phyloP scores from a whole-genome alignment of 1,140 invertebrate species.

The Camponotus vicinus region DNA sequence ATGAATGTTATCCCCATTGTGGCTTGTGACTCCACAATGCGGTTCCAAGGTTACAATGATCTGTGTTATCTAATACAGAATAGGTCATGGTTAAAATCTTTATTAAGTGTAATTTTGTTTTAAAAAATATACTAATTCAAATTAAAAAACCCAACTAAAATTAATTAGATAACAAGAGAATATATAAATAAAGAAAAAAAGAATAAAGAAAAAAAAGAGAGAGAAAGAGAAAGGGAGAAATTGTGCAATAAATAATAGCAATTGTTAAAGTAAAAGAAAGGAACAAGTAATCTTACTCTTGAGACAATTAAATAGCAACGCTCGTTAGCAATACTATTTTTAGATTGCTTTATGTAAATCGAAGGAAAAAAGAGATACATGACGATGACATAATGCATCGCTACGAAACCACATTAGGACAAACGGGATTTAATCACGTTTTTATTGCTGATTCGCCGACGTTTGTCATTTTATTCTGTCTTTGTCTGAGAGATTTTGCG shows the following conservation, averaged over 20 bases:
- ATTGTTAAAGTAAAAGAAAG: not conserved
- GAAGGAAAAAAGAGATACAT: not conserved
- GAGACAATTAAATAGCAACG: not conserved
- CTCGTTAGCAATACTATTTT: not conserved
- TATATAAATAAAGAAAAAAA: not conserved
- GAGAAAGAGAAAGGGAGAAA: not conserved
- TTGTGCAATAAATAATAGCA: not conserved
- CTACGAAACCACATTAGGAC: not conserved
- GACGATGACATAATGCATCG: not conserved
- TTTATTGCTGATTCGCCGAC: slow-evolving; percentile 16
- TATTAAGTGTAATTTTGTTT: not conserved
- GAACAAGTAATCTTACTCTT: not conserved
- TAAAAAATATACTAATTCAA: not conserved
- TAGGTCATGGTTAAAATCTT: not conserved
- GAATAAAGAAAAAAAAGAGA: not conserved
- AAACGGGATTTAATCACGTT: not conserved
- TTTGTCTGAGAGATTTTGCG: slow-evolving; percentile 30
- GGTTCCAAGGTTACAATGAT: slow-evolving; percentile 1
- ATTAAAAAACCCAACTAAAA: not conserved
- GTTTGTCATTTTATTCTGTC: not conserved
- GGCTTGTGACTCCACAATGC: too few species aligned
- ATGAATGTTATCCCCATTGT: not conserved
- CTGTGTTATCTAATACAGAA: slow-evolving; percentile 2
- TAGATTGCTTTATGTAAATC: not conserved
- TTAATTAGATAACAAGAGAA: not conserved